Evolutionary conservation across 2,888 invertebrate species (phyloP).

Genomic region (Bombyx huttoni): DNA sequence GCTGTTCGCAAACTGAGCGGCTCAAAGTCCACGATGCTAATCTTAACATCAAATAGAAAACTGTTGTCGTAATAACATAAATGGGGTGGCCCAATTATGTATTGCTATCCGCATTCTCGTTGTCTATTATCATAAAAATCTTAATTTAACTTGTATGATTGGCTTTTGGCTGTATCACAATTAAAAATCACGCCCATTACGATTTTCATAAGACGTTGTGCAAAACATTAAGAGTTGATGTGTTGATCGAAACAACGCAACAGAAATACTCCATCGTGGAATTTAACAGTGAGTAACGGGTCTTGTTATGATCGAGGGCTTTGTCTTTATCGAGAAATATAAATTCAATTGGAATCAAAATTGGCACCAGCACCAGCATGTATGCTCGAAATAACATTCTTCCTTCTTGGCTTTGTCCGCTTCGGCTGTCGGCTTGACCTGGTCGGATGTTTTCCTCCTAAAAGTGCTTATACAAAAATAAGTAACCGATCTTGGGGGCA

Average conservation of each 20-base stretch:
- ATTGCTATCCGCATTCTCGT: conserved; percentile 31
- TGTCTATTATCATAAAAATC: conserved; percentile 20
- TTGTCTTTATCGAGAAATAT: not conserved
- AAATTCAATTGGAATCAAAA: conserved; percentile 1
- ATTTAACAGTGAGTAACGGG: not conserved
- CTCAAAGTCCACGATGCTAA: conserved; percentile 2
- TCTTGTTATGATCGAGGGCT: not conserved
- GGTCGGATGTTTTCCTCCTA: too few relatives aligned
- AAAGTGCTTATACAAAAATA: too few relatives aligned
- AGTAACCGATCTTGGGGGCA: too few relatives aligned
- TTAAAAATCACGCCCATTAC: conserved; percentile 5
- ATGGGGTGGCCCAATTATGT: conserved; percentile 9
- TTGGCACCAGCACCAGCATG: not conserved
- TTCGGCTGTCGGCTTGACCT: too few relatives aligned
- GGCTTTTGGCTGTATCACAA: conserved; percentile 8
- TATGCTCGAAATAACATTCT: not conserved
- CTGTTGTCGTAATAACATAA: conserved; percentile 7
- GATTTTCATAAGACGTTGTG: not conserved
- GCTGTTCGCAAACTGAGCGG: conserved; percentile 1
- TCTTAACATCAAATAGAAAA: conserved; percentile 5
- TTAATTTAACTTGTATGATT: conserved; percentile 8
- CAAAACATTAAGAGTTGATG: not conserved
- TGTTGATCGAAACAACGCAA: not conserved
- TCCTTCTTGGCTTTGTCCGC: not conserved
- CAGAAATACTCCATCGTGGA: not conserved